Evolutionary conservation across 2,888 invertebrate species (phyloP).

Genomic region (Galerucella pusilla): DNA sequence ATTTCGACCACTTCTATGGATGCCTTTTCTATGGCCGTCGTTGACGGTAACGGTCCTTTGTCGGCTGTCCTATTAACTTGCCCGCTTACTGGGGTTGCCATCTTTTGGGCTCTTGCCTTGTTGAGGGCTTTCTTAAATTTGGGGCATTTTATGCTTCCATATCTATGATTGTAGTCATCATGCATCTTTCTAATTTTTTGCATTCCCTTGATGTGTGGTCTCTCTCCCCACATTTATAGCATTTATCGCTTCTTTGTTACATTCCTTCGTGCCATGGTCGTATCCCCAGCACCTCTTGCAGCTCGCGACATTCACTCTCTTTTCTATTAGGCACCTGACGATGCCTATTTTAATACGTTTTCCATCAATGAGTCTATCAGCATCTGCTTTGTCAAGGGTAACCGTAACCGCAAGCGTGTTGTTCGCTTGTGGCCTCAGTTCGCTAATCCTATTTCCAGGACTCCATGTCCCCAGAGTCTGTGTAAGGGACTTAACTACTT

Average conservation of each 20-base stretch:
- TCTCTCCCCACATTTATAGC: not conserved
- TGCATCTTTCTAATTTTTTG: not conserved
- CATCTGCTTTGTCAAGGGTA: not conserved
- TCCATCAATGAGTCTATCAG: not conserved
- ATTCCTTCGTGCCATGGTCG: not conserved
- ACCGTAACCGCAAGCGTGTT: constrained; percentile 17
- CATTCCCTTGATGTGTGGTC: constrained; percentile 1
- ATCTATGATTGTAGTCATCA: not conserved
- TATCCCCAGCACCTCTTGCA: not conserved
- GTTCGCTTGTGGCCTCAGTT: constrained; percentile 1
- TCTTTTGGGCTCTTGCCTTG: not conserved
- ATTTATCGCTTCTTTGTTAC: not conserved
- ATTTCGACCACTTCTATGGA: not conserved
- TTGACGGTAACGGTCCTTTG: not conserved
- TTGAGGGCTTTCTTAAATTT: constrained; percentile 1
- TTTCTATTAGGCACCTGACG: not conserved
- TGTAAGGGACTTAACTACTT: not conserved
- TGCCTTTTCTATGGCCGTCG: not conserved
- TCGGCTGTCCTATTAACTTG: not conserved
- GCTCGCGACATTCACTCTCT: too few relatives aligned
- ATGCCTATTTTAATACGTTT: not conserved
- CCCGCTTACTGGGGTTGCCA: not conserved
- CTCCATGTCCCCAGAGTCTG: not conserved
- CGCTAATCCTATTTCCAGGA: not conserved
- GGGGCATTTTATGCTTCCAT: not conserved